Conservation (phyloP, 1,140 invertebrate genomes). For the Drosophila simulans region DNA sequence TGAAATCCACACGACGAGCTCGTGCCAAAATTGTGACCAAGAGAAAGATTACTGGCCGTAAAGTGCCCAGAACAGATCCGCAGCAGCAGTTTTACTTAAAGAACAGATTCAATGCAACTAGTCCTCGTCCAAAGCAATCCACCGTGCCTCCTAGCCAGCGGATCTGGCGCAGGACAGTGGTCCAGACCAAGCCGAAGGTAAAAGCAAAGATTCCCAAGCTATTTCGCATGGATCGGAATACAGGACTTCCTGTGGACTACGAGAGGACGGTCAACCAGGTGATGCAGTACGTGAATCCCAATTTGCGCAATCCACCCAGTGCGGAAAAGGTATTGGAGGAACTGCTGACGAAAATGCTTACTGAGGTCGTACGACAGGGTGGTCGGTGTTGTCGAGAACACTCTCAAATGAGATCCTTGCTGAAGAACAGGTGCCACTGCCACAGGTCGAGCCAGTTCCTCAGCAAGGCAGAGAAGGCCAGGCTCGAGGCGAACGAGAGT, state of each 20-base stretch:
- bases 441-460: neutral
- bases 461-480: neutral
- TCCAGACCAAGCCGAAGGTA: slow-evolving; percentile 31
- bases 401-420: slow-evolving; percentile 1
- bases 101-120: neutral
- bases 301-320: neutral
- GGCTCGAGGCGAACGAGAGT: neutral
- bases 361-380: neutral
- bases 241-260: slow-evolving; percentile 62
- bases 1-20: neutral
- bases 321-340: slow-evolving; percentile 33
- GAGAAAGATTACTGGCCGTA: neutral
- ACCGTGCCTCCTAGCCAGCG: neutral
- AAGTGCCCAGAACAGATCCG: slow-evolving; percentile 12
- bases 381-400: neutral
- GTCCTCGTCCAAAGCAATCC: neutral
- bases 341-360: slow-evolving; percentile 23
- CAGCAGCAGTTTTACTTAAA: slow-evolving; percentile 20
- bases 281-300: slow-evolving; percentile 64
- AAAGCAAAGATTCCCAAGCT: slow-evolving; percentile 26
- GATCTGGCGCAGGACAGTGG: slow-evolving; percentile 44
- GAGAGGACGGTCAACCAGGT: slow-evolving; percentile 54
- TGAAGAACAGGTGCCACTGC: neutral
- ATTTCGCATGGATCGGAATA: slow-evolving; percentile 50
- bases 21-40: neutral